These are phyloP conservation scores for Clitarchus hookeri DNA, from an alignment of 2,888 invertebrate genomes.

Conservation along the genomic window DNA sequence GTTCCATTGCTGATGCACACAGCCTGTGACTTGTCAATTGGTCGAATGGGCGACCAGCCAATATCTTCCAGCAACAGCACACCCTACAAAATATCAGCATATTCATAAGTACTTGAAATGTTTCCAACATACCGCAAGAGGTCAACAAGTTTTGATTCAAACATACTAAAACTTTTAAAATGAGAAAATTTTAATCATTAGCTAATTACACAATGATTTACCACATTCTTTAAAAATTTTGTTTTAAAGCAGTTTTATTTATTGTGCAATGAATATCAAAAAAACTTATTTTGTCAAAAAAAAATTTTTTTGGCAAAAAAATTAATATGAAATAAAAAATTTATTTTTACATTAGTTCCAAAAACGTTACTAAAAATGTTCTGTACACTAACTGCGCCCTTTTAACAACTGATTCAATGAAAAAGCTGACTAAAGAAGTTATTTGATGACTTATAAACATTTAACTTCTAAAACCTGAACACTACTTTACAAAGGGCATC, in stretches of 20 bases:
- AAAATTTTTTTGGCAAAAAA: not conserved
- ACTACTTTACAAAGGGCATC: not conserved
- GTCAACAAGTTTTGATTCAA: too few species aligned
- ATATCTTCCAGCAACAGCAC: slow-evolving; percentile 57
- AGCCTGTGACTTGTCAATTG: slow-evolving; percentile 56
- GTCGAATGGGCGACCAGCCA: slow-evolving; percentile 52
- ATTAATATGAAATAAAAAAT: too few species aligned
- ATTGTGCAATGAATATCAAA: too few species aligned
- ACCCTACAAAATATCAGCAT: slow-evolving; percentile 49
- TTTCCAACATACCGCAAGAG: not conserved
- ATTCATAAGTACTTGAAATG: not conserved
- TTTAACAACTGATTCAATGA: not conserved
- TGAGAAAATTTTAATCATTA: not conserved
- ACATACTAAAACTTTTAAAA: too few species aligned
- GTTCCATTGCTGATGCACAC: slow-evolving; percentile 58
- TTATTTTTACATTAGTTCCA: too few species aligned
- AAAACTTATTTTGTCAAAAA: not conserved
- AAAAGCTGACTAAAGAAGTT: not conserved
- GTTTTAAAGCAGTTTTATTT: too few species aligned
- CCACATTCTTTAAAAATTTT: too few species aligned
- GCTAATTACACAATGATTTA: not conserved
- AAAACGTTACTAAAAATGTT: too few species aligned
- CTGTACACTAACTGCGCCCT: too few species aligned
- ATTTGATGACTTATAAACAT: not conserved
- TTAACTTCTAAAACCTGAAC: not conserved